Evolutionary conservation across 1,140 invertebrate species (phyloP), one percentile per base, ranked within the genome.

Genomic region (Bathynomus jamesi): DNA sequence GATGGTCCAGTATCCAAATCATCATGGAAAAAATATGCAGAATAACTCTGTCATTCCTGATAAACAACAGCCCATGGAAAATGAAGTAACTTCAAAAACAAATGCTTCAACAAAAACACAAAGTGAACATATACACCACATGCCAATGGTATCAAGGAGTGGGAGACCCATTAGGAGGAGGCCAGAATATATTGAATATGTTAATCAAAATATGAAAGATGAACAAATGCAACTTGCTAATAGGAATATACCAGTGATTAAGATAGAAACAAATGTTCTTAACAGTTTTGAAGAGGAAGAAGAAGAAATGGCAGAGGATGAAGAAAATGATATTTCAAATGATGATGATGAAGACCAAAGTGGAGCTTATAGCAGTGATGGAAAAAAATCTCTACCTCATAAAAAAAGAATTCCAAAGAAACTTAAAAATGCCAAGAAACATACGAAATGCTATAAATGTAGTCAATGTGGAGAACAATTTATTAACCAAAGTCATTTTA

Each of bases 381-480:
- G 75, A 11, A 76, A 73, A 27, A 76, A 76, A 61, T 73, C 71
- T 0, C 82, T 89, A 28, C 87, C 87, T 3, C 87, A 89, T 78
- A 89, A 89, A 78, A 89, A 89, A 80, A 80, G 87, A 72, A 87
- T 89, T 76, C 86, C 87, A 0, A 83, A 83, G 65, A 88, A 87
- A 76, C 79, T 88, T 28, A 87, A 87, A 78, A 84, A 85, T 69
- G 83, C 82, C 17, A 77, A 79, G 73, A 68, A 74, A 75, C 75
- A 79, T 72, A 29, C 78, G 5, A 82, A 82, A 72, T 77, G 78
- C 68, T 81, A 80, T 66, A 82, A 82, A 69, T 83, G 82, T 76
- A 73, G 70, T 5, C 80, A 81, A 61, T 83, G 82, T 76, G 80
- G 80, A 7, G 81, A 82, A 72, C 77, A 79, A 31, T 82, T 82